phyloP scores from a whole-genome alignment of 2,888 invertebrate genomes.

The Scrobipalpa atriplicella region DNA sequence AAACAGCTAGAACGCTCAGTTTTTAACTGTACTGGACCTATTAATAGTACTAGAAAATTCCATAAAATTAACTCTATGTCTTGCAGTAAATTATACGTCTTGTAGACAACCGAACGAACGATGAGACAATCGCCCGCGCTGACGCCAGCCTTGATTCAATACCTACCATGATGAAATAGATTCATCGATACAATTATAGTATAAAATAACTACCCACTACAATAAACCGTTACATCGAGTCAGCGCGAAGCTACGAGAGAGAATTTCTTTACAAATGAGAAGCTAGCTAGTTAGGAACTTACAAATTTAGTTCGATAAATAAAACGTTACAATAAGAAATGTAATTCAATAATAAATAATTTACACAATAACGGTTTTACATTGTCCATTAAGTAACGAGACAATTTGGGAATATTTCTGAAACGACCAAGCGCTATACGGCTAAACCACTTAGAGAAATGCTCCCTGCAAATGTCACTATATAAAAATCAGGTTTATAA shows the following conservation, averaged over 20 bases:
- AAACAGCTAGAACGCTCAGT: neutral
- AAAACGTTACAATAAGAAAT: slow-evolving; percentile 63
- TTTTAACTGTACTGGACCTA: neutral
- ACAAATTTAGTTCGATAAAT: slow-evolving; percentile 77
- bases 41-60: neutral
- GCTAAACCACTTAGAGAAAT: slow-evolving; percentile 56
- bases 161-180: slow-evolving; percentile 57
- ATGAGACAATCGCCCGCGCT: slow-evolving; percentile 1
- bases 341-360: slow-evolving; percentile 77
- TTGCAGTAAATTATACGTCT: neutral
- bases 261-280: slow-evolving; percentile 65
- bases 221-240: slow-evolving; percentile 56
- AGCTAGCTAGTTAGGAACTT: slow-evolving; percentile 82
- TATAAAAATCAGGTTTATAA: slow-evolving; percentile 63
- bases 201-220: slow-evolving; percentile 54
- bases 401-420: slow-evolving; percentile 74
- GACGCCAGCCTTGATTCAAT: slow-evolving; percentile 34
- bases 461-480: slow-evolving; percentile 67
- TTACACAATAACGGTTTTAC: slow-evolving; percentile 70
- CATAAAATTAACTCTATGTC: neutral
- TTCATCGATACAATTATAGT: slow-evolving; percentile 53
- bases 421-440: slow-evolving; percentile 43
- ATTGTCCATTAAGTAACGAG: slow-evolving; percentile 57
- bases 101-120: neutral
- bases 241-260: slow-evolving; percentile 61